Evolutionary conservation across 2,888 invertebrate genomes (phyloP).

Genomic region (Panzeria rudis): DNA sequence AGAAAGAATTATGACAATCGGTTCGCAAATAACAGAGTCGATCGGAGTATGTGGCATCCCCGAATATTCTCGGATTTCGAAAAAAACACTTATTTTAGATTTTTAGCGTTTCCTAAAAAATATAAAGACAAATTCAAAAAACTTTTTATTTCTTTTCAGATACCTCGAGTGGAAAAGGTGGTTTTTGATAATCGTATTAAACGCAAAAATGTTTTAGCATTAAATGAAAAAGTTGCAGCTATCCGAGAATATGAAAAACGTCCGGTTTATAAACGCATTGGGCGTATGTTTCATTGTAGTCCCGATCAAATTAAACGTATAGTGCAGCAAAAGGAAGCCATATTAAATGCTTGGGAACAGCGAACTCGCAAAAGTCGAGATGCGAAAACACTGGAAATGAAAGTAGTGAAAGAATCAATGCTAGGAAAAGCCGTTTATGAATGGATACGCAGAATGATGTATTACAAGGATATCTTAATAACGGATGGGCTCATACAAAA

Average conservation of each 20-base stretch:
- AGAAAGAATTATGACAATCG: too few relatives aligned
- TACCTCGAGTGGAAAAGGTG: constrained; percentile 76
- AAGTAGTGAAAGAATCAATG: constrained; percentile 80
- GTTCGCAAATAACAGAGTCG: too few relatives aligned
- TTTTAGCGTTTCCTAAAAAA: not conserved
- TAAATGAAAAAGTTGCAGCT: constrained; percentile 82
- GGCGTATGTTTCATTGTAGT: constrained; percentile 81
- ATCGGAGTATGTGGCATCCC: too few relatives aligned
- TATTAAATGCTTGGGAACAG: constrained; percentile 81
- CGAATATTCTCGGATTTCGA: too few relatives aligned
- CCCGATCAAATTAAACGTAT: constrained; percentile 82
- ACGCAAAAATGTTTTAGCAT: constrained; percentile 81
- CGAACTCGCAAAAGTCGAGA: constrained; percentile 79
- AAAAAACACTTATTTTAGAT: too few relatives aligned
- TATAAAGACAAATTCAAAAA: not conserved
- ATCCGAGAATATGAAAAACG: constrained; percentile 81
- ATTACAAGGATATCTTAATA: constrained; percentile 81
- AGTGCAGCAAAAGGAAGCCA: constrained; percentile 79
- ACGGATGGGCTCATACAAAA: constrained; percentile 81
- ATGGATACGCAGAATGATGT: constrained; percentile 83
- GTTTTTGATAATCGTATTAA: constrained; percentile 82
- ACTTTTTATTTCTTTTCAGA: constrained; percentile 22
- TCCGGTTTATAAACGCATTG: constrained; percentile 82
- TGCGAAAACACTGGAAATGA: constrained; percentile 79
- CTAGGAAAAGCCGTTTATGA: constrained; percentile 81